phyloP scores from a whole-genome alignment of 2,888 invertebrate genomes.

The Mimumesa dahlbomi region DNA sequence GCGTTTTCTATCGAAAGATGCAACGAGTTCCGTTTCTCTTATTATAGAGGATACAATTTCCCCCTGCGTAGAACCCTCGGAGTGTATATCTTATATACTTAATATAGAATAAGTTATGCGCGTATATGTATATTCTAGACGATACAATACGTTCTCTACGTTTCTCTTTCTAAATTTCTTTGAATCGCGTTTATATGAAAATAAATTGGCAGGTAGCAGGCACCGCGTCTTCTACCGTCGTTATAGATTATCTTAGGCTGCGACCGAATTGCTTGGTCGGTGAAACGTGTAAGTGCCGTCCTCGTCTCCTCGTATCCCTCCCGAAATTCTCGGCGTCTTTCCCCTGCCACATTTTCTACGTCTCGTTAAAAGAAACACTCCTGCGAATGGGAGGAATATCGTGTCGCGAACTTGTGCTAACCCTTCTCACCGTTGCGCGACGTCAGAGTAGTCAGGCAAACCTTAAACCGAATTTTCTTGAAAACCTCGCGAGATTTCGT shows the following conservation, averaged over 20 bases:
- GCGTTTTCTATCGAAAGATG: background rate
- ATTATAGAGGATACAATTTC: too few relatives aligned
- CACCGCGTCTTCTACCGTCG: constrained; percentile 48
- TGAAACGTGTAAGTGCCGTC: constrained; percentile 32
- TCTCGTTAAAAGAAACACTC: too few relatives aligned
- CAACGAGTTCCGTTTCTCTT: too few relatives aligned
- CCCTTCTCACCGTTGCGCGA: too few relatives aligned
- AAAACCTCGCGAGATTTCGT: too few relatives aligned
- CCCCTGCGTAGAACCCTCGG: background rate
- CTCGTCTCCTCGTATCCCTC: constrained; percentile 7
- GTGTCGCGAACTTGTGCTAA: too few relatives aligned
- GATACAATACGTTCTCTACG: constrained; percentile 38
- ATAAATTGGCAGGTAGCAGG: constrained; percentile 66
- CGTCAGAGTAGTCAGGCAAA: too few relatives aligned
- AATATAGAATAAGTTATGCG: constrained; percentile 49
- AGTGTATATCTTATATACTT: background rate
- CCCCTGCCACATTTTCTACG: too few relatives aligned
- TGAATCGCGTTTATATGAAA: constrained; percentile 65
- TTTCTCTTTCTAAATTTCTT: too few relatives aligned
- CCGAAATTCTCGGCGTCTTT: too few relatives aligned
- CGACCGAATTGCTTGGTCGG: constrained; percentile 49
- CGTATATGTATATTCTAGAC: constrained; percentile 37
- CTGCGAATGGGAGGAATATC: too few relatives aligned
- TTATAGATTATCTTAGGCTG: constrained; percentile 55
- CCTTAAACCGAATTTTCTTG: too few relatives aligned